A percentile compares a stretch with the other conserved stretches of the same genome.
These are phyloP conservation scores for Mugil cephalus DNA, from an alignment of 2,113 vertebrate genomes.

Conservation along the genomic window DNA sequence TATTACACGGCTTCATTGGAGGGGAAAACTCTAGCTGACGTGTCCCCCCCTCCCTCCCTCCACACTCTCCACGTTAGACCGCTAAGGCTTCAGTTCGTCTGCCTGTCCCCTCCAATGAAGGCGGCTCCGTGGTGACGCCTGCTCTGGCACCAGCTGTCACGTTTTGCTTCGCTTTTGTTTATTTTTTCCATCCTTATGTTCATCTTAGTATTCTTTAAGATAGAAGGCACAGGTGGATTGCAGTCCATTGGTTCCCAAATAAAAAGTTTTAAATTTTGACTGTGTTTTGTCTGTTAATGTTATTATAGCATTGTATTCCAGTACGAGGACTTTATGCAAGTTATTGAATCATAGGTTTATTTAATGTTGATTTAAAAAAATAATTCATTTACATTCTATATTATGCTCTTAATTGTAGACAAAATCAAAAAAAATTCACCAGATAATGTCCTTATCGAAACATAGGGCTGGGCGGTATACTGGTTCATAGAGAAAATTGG, in stretches of 20 bases:
- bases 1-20: conserved; percentile 15
- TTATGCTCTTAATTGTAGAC: too few species aligned
- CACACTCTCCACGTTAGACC: neutral
- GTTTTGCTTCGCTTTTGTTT: conserved; percentile 19
- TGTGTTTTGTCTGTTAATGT: neutral
- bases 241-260: conserved; percentile 70
- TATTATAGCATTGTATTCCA: too few species aligned
- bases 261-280: conserved; percentile 73
- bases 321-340: too few species aligned
- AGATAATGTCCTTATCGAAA: too few species aligned
- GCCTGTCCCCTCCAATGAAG: conserved; percentile 35
- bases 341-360: too few species aligned
- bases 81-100: conserved; percentile 21
- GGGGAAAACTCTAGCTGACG: conserved; percentile 20
- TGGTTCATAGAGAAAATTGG: too few species aligned
- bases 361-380: too few species aligned
- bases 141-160: conserved; percentile 64
- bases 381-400: too few species aligned
- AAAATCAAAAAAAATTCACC: too few species aligned
- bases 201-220: conserved; percentile 50
- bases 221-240: conserved; percentile 50
- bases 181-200: conserved; percentile 28
- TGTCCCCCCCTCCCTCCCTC: neutral
- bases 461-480: too few species aligned
- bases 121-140: conserved; percentile 14